Conservation (phyloP, 2,888 invertebrate genomes). For the Sminthurinus aureus region DNA sequence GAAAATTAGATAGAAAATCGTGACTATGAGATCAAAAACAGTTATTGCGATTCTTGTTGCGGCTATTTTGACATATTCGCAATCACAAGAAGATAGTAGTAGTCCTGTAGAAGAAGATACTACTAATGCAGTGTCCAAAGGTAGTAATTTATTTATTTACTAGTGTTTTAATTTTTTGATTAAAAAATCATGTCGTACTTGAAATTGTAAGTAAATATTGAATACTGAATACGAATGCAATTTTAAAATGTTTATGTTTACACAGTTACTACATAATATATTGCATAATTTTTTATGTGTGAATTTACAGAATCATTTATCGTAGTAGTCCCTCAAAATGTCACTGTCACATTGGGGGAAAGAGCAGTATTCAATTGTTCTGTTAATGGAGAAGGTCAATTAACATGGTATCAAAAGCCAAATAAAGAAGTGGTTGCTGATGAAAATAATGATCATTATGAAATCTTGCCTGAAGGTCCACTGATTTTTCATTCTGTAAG, state of each 20-base stretch:
- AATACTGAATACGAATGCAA: no score
- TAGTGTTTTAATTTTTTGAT: background rate
- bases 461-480: conserved; percentile 53
- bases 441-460: conserved; percentile 48
- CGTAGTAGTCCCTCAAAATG: conserved; percentile 24
- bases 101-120: no score
- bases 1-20: no score
- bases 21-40: no score
- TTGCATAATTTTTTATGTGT: background rate
- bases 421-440: conserved; percentile 48
- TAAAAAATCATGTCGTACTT: no score
- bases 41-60: no score
- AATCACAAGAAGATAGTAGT: background rate
- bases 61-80: no score
- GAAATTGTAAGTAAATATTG: no score
- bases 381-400: conserved; percentile 27
- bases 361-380: conserved; percentile 56
- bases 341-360: conserved; percentile 47
- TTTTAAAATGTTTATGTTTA: no score
- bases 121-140: conserved; percentile 20
- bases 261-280: background rate
- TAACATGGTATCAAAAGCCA: conserved; percentile 56
- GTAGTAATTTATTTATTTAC: background rate
- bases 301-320: background rate
- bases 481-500: conserved; percentile 52